phyloP scores from a whole-genome alignment of 2,797 vertebrate genomes.

The Molossus alvarezi region DNA sequence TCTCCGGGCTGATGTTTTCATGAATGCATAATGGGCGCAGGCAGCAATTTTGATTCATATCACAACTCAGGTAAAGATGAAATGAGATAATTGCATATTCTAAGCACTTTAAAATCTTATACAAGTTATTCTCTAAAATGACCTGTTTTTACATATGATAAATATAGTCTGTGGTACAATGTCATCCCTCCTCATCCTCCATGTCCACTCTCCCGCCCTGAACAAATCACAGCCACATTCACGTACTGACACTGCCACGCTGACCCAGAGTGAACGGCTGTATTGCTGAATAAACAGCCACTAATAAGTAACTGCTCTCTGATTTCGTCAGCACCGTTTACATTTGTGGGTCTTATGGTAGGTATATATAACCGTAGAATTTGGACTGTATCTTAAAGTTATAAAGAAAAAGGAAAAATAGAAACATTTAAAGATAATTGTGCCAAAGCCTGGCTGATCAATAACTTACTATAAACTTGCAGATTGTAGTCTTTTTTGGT shows the following conservation, averaged over 20 bases:
- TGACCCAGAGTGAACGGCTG: background rate
- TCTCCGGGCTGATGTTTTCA: background rate
- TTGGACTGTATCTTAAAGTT: background rate
- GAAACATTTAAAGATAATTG: background rate
- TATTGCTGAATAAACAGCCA: background rate
- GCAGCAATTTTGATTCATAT: background rate
- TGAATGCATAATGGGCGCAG: background rate
- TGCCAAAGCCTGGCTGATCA: background rate
- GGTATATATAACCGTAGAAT: background rate
- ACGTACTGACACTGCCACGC: background rate
- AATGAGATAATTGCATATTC: background rate
- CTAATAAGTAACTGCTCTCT: background rate
- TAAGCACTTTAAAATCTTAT: conserved; percentile 12
- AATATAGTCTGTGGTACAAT: background rate
- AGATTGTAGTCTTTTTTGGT: conserved; percentile 94
- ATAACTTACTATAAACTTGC: conserved; percentile 94
- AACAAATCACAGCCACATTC: background rate
- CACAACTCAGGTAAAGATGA: background rate
- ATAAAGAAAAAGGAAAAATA: background rate
- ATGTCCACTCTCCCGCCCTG: background rate
- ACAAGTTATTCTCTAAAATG: conserved; percentile 34
- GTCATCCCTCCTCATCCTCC: background rate
- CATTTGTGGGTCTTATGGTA: background rate
- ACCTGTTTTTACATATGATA: background rate
- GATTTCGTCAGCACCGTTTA: background rate